These are phyloP conservation scores for Pristionchus japonicus DNA, from an alignment of 2,888 invertebrate genomes.

Conservation along the genomic window DNA sequence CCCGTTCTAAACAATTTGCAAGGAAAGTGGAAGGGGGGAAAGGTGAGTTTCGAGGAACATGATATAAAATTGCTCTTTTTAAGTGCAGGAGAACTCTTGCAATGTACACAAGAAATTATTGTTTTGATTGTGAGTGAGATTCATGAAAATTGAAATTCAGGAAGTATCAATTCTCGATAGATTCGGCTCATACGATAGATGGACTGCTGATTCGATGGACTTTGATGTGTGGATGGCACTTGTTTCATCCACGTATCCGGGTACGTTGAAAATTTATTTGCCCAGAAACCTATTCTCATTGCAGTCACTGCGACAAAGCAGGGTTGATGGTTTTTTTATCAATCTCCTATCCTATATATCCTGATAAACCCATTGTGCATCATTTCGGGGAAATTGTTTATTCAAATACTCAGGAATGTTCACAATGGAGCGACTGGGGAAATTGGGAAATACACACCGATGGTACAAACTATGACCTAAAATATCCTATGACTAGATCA, in stretches of 20 bases:
- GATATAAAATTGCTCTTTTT: too few species aligned
- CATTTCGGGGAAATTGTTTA: too few species aligned
- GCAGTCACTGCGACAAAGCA: background rate
- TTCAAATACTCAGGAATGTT: too few species aligned
- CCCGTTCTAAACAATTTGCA: background rate
- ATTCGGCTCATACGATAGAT: slow-evolving; percentile 2
- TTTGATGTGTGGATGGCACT: background rate
- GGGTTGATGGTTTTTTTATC: too few species aligned
- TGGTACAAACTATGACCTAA: too few species aligned
- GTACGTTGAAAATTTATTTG: background rate
- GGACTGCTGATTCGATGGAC: background rate
- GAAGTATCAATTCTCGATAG: background rate
- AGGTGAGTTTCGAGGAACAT: background rate
- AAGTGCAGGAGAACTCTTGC: too few species aligned
- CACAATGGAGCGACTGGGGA: too few species aligned
- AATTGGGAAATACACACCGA: too few species aligned
- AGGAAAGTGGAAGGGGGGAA: background rate
- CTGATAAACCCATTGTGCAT: too few species aligned
- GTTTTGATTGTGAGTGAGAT: background rate
- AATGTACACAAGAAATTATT: too few species aligned
- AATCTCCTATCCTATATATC: too few species aligned
- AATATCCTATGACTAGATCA: too few species aligned
- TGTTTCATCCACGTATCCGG: background rate
- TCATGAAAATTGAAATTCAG: background rate
- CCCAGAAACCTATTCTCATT: background rate